These are phyloP conservation scores for Stenopsyche tienmushanensis DNA, from an alignment of 1,140 invertebrate genomes.

Conservation along the genomic window DNA sequence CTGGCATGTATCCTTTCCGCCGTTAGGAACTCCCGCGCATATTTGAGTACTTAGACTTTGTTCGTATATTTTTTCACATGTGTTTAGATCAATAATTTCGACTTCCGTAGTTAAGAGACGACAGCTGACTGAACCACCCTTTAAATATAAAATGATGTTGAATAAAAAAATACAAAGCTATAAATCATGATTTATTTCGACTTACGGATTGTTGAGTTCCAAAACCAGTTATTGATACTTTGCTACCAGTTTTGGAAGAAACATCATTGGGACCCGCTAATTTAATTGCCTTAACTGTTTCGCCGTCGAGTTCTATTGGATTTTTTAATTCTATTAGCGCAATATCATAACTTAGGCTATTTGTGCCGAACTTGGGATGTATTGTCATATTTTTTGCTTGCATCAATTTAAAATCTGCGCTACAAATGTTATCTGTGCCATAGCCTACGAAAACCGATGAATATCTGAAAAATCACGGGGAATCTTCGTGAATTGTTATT, in stretches of 20 bases:
- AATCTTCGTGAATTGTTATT: no score
- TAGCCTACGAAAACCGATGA: not conserved
- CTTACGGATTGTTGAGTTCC: not conserved
- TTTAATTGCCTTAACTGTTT: not conserved
- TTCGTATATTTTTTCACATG: not conserved
- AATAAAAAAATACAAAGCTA: not conserved
- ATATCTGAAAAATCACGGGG: not conserved
- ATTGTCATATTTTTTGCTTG: not conserved
- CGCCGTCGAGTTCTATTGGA: not conserved
- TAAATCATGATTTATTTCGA: not conserved
- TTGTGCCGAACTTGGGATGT: not conserved
- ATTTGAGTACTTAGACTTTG: not conserved
- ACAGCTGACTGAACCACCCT: not conserved
- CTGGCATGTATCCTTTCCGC: slow-evolving; percentile 15
- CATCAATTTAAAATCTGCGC: not conserved
- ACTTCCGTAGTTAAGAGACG: not conserved
- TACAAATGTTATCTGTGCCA: not conserved
- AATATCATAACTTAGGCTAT: not conserved
- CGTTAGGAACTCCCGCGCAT: not conserved
- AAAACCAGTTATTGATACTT: slow-evolving; percentile 4
- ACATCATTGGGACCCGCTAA: not conserved
- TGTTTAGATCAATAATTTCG: not conserved
- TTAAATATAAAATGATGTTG: not conserved
- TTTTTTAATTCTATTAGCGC: slow-evolving; percentile 3
- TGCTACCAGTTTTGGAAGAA: not conserved